These are phyloP conservation scores for Mus caroli DNA, from an alignment of 2,797 vertebrate genomes.

Conservation along the genomic window DNA sequence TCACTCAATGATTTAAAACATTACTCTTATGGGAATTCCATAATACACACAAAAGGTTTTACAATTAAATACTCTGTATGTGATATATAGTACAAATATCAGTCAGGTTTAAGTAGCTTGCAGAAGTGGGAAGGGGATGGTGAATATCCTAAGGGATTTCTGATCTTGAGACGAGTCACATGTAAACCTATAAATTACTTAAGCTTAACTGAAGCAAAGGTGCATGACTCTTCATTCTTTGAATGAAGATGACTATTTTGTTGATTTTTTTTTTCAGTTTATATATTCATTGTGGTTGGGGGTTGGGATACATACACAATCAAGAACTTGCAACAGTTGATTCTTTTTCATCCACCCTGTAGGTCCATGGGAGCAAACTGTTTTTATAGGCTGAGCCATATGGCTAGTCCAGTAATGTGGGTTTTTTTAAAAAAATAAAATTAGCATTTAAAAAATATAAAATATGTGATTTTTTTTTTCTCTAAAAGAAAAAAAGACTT, in stretches of 20 bases:
- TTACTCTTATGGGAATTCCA: background rate
- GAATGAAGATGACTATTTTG: slow-evolving; percentile 16
- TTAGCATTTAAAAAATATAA: background rate
- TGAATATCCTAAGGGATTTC: slow-evolving; percentile 25
- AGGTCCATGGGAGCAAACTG: background rate
- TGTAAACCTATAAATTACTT: slow-evolving; percentile 23
- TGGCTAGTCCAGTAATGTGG: background rate
- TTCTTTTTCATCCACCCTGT: background rate
- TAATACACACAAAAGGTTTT: slow-evolving; percentile 36
- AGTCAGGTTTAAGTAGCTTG: background rate
- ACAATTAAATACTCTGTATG: background rate
- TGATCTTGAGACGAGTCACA: background rate
- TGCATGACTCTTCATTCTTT: slow-evolving; percentile 7
- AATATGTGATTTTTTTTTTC: background rate
- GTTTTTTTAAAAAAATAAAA: background rate
- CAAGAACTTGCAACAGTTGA: background rate
- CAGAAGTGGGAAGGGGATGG: background rate
- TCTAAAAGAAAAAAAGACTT: slow-evolving; percentile 4
- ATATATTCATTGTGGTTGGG: background rate
- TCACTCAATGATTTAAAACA: background rate
- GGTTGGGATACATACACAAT: background rate
- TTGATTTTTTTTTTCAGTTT: background rate
- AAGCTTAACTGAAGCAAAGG: slow-evolving; percentile 5
- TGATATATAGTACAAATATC: background rate
- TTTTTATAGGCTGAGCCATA: background rate